Evolutionary conservation across 2,113 vertebrate species (phyloP).

Genomic region (Lipotes vexillifer): DNA sequence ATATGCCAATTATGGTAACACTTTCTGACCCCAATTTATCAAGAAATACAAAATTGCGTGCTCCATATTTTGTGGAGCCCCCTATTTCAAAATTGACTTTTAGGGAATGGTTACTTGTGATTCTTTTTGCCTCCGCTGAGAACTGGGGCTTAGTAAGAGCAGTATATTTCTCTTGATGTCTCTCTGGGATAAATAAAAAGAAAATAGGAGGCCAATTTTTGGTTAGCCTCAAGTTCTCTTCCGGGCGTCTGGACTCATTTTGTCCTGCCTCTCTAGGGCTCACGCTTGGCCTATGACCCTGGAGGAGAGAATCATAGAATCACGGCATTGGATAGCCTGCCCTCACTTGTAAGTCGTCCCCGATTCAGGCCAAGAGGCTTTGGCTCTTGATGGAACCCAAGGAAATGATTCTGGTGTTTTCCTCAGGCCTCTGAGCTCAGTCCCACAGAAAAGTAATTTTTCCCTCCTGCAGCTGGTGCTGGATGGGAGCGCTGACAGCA

Average conservation of each 20-base stretch:
- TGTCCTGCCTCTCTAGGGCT: background rate
- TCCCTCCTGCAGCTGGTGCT: background rate
- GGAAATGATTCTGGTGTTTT: background rate
- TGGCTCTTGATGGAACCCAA: background rate
- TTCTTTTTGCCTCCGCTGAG: background rate
- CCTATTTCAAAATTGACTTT: slow-evolving; percentile 53
- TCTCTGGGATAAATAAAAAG: slow-evolving; percentile 25
- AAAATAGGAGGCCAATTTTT: background rate
- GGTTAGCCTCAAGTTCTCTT: background rate
- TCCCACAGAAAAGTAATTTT: background rate
- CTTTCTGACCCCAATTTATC: slow-evolving; percentile 4
- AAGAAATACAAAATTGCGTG: slow-evolving; percentile 32
- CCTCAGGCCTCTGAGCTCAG: background rate
- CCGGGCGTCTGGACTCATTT: background rate
- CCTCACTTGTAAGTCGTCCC: background rate
- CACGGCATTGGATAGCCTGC: background rate
- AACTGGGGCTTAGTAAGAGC: background rate
- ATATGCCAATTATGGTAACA: background rate
- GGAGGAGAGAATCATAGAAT: background rate
- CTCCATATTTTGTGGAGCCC: background rate
- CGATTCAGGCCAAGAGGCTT: background rate
- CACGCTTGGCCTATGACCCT: background rate
- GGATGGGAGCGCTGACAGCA: background rate
- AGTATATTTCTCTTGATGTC: background rate
- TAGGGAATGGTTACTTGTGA: background rate